phyloP scores from a whole-genome alignment of 2,888 invertebrate genomes.

The Hedychridium roseum region DNA sequence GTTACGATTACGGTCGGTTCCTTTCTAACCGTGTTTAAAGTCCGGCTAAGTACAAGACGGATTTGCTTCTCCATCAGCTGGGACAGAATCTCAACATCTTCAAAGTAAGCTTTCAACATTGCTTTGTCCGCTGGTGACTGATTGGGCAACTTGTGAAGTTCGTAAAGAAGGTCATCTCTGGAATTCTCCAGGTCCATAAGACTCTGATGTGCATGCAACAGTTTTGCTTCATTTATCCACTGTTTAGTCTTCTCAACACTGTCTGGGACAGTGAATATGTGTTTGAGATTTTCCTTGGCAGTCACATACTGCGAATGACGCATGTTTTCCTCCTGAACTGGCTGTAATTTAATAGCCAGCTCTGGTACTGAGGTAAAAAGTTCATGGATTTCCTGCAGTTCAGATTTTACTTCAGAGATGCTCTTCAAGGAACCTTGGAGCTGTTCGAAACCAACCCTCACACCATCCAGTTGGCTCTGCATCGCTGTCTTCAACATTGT shows the following conservation, averaged over 20 bases:
- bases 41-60: conserved; percentile 86
- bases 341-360: conserved; percentile 81
- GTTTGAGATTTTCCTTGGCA: conserved; percentile 97
- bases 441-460: conserved; percentile 91
- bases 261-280: conserved; percentile 97
- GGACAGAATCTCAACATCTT: conserved; percentile 92
- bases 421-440: conserved; percentile 86
- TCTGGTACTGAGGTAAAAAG: conserved; percentile 80
- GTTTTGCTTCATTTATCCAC: conserved; percentile 93
- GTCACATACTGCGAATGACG: conserved; percentile 97
- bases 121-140: conserved; percentile 90
- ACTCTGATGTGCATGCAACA: conserved; percentile 92
- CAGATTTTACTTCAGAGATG: conserved; percentile 71
- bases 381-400: conserved; percentile 69
- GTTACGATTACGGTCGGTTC: conserved; percentile 96
- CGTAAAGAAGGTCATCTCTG: conserved; percentile 92
- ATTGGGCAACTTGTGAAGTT: conserved; percentile 91
- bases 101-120: conserved; percentile 94
- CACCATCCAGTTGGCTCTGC: conserved; percentile 97
- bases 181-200: conserved; percentile 96
- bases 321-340: conserved; percentile 91
- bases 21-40: conserved; percentile 92
- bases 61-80: conserved; percentile 90
- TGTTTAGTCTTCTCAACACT: conserved; percentile 94
- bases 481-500: conserved; percentile 97